Base-by-base conservation (phyloP, 2,113 vertebrate genomes). In the Paramisgurnus dabryanus region DNA sequence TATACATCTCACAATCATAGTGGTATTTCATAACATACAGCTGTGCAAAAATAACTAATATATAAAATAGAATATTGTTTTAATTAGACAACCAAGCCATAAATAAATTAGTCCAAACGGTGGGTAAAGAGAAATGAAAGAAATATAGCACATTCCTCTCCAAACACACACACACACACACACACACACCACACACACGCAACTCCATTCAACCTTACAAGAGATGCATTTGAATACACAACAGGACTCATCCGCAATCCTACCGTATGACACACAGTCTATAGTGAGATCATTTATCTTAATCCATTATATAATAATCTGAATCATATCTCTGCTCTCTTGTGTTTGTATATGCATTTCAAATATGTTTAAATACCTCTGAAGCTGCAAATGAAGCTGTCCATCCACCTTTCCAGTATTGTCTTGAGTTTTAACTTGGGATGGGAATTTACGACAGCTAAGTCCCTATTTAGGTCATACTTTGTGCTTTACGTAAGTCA, bases 11-110 rank as follows among this genome's bases (percentile, higher is more conserved):
- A 77, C 77, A 85, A 81, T 81, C 63, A 76, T 67, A 85, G 57
- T 72, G 58, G 17, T 87, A 76, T 87, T 85, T 80, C 88, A 87
- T 90, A 85, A 73, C 58, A 67, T 78, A 71, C 45, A 80, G 89
- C 93, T 95, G 96, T 95, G 95, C 94, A 96, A 96, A 94, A 93
- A 97, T 95, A 96, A 93, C 95, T 94, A 94, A 92, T 91, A 91
- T 91, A 90, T 76, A 81, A 81, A 81, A 81, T 83, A 84, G 47
- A 86, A 86, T 72, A 80, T 80, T 87, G 88, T 91, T 88, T 89
- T 91, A 85, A 91, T 93, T 93, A 93, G 93, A 90, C 92, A 88
- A 83, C 87, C 87, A 94, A 93, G 92, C 86, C 87, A 74, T 87
- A 89, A 93, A 95, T 96, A 94, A 94, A 95, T 88, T 76, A 81